Conservation (phyloP, 2,888 invertebrate genomes). For the Xestia xanthographa region DNA sequence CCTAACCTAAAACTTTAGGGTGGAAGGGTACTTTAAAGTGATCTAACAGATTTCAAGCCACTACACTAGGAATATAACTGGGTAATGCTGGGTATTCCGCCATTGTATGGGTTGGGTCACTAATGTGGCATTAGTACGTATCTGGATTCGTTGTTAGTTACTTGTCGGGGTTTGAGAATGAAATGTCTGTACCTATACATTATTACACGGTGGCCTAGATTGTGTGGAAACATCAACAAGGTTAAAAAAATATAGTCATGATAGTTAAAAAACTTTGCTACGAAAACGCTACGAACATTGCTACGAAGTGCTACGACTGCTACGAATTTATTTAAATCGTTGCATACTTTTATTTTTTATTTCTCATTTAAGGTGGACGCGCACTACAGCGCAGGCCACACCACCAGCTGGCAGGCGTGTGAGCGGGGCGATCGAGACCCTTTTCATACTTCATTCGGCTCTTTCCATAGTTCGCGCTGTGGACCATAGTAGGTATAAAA, state of each 20-base stretch:
- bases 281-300: neutral
- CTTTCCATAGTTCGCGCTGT: no score
- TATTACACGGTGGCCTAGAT: neutral
- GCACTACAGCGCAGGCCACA: no score
- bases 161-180: neutral
- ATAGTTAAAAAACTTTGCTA: neutral
- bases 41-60: slow-evolving; percentile 81
- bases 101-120: slow-evolving; percentile 66
- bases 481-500: no score
- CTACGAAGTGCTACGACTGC: slow-evolving; percentile 6
- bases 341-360: no score
- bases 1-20: slow-evolving; percentile 80
- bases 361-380: no score
- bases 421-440: no score
- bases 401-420: no score
- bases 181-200: neutral
- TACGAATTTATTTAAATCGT: neutral
- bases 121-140: slow-evolving; percentile 56
- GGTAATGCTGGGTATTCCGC: slow-evolving; percentile 69
- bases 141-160: slow-evolving; percentile 15
- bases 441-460: no score
- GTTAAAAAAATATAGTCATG: neutral
- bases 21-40: slow-evolving; percentile 78
- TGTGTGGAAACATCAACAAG: no score
- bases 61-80: slow-evolving; percentile 70